Evolutionary conservation across 2,797 vertebrate genomes (phyloP), one percentile per base, ranked within the genome.

Genomic region (Nasua narica): DNA sequence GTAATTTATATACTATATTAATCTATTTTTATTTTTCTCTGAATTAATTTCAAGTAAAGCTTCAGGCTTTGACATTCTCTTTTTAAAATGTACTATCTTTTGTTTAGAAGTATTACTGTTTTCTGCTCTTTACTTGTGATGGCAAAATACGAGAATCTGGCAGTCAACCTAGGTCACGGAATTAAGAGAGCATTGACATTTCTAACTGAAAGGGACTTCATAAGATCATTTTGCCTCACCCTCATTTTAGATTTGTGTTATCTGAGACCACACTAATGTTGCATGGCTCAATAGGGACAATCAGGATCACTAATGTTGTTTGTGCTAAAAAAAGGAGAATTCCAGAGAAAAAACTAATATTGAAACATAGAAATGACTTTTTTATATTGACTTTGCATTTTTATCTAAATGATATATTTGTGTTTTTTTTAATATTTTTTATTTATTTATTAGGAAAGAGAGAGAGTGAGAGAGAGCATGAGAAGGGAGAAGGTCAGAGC

Each of bases 41-140:
- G 37, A 87, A 79, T 74, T 86, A 79, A 77, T 93, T 87, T 87
- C 58, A 96, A 74, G 27, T 48, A 88, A 85, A 43, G 3, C n/a
- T 79, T 96, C 40, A 65, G 92, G 56, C 46, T 91, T 95, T 93
- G 19, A 40, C 13, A 48, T 96, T 27, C 27, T 84, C 65, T 94
- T 87, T 92, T 94, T 3, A 58, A 93, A 93, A 74, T 88, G 5
- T 29, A 93, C 29, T 79, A 6, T 65, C 18, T 85, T 92, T 96
- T 82, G 9, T 88, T 83, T 91, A 84, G 84, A 88, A 91, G 56
- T 18, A 37, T 84, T 70, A 82, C 60, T 91, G 7, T 78, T 83
- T 95, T 72, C 54, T 40, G 62, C 27, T 88, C 46, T 95, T 90
- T 67, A 65, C 72, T 94, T 72, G 21, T 74, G 65, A 7, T 79